Base-by-base conservation (phyloP, 1,140 invertebrate genomes). In the Heliconius congener region DNA sequence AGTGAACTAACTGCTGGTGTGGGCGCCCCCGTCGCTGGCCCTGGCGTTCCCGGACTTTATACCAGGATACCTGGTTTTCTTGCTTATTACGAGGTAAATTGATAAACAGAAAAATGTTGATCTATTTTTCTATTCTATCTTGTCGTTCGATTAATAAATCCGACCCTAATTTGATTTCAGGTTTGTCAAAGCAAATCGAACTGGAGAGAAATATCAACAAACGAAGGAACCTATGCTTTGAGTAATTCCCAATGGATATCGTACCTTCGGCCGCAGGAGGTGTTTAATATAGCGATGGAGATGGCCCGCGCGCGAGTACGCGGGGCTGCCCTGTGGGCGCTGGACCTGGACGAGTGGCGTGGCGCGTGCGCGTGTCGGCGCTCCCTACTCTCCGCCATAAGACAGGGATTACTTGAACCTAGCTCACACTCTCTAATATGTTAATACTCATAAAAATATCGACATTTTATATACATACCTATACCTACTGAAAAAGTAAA, bases 251-350 rank as follows among this genome's bases (percentile, higher is more conserved):
- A 98, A 90, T 98, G 98, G 98, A 96, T 97, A 2, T 96, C 97
- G 0, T 98, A 97, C 87, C 97, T 98, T 84, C 97, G 97, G 88
- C 95, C 96, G 4, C 93, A 95, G 2, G 97, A 97, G 79, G 96
- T 97, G 71, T 92, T 95, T 42, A 93, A 95, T 75, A 95, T 95
- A 83, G 90, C 96, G 0, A 93, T 96, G 71, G 95, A 96, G 76
- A 95, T 97, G 0, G 95, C 94, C 60, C 91, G 95, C 4, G 86
- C 96, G 70, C 95, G 96, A 9, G 87, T 97, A 3, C 97, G 97
- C 1, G 97, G 97, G 5, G 97, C 96, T 2, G 98, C 97, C 95
- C 95, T 98, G 27, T 98, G 97, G 97, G 97, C 97, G 0, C 90
- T 98, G 19, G 96, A 97, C 87, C 90, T 97, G 77, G 97, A 98